Percentiles rank a stretch among this genome's conserved stretches.
These are phyloP conservation scores for Ricordea florida DNA, from an alignment of 92 coral and sea anemone genomes.

Conservation along the genomic window DNA sequence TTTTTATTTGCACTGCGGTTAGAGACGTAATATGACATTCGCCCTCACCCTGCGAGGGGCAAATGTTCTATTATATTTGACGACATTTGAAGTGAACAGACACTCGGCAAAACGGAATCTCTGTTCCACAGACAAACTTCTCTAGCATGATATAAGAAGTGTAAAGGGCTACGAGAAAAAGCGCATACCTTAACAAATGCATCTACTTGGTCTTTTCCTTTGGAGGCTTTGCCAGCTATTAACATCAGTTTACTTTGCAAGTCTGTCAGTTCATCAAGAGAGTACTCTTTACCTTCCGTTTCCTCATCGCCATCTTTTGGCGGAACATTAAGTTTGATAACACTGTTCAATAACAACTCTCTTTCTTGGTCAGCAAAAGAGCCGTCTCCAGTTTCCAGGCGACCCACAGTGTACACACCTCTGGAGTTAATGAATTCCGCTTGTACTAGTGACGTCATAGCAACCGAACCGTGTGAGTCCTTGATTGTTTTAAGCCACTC, in stretches of 20 bases:
- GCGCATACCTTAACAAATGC: constrained; percentile 72
- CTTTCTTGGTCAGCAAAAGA: neutral
- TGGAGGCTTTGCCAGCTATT: constrained; percentile 91
- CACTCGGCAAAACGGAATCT: no score
- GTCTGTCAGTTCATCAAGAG: constrained; percentile 82
- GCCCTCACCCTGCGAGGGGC: no score
- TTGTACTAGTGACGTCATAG: constrained; percentile 52
- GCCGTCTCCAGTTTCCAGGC: neutral
- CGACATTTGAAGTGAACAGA: no score
- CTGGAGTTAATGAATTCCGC: constrained; percentile 62
- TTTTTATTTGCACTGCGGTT: no score
- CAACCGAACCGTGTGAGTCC: constrained; percentile 74
- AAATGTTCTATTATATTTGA: no score
- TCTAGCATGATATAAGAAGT: no score
- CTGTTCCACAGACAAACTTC: no score
- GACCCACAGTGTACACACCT: constrained; percentile 57
- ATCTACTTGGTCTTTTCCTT: constrained; percentile 88
- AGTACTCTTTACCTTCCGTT: constrained; percentile 45
- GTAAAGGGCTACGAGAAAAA: no score
- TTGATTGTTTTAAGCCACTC: constrained; percentile 62
- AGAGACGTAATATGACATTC: no score
- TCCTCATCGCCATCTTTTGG: constrained; percentile 25
- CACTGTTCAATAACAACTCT: neutral
- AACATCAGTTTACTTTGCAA: constrained; percentile 94
- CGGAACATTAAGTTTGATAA: constrained; percentile 35